phyloP scores from a whole-genome alignment of 2,888 invertebrate genomes.

The Tromatobia lineatoria region DNA sequence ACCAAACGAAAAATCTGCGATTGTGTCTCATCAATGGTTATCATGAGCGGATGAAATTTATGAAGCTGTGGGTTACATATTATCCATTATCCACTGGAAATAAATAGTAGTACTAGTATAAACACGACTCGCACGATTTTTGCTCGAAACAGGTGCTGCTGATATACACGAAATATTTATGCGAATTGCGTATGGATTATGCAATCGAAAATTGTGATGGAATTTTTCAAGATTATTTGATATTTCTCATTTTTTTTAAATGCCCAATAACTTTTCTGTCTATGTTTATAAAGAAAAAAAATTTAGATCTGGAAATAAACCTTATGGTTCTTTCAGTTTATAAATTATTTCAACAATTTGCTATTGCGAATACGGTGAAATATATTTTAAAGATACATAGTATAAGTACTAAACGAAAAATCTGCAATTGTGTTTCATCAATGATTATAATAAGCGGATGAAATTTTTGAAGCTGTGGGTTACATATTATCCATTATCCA shows the following conservation, averaged over 20 bases:
- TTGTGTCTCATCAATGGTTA: background rate
- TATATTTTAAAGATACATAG: too few relatives aligned
- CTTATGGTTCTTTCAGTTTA: too few relatives aligned
- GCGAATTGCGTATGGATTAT: background rate
- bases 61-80: conserved; percentile 19
- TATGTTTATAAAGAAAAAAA: too few relatives aligned
- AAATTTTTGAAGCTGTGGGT: conserved; percentile 20
- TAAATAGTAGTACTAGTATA: background rate
- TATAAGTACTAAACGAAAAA: too few relatives aligned
- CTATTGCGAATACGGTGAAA: too few relatives aligned
- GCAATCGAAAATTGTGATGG: background rate
- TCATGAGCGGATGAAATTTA: conserved; percentile 9
- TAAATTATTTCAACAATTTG: too few relatives aligned
- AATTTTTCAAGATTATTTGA: too few relatives aligned
- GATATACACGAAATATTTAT: background rate
- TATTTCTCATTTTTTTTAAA: too few relatives aligned
- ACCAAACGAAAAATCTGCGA: too few relatives aligned
- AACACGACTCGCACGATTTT: background rate
- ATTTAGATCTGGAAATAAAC: too few relatives aligned
- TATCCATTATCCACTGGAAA: conserved; percentile 27
- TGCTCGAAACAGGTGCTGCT: background rate
- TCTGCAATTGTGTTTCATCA: too few relatives aligned
- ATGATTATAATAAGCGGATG: conserved; percentile 14
- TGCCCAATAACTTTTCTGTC: too few relatives aligned
- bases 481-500: conserved; percentile 14